These are phyloP conservation scores for Stenodera caucasica DNA, from an alignment of 2,888 invertebrate species.

Conservation along the genomic window DNA sequence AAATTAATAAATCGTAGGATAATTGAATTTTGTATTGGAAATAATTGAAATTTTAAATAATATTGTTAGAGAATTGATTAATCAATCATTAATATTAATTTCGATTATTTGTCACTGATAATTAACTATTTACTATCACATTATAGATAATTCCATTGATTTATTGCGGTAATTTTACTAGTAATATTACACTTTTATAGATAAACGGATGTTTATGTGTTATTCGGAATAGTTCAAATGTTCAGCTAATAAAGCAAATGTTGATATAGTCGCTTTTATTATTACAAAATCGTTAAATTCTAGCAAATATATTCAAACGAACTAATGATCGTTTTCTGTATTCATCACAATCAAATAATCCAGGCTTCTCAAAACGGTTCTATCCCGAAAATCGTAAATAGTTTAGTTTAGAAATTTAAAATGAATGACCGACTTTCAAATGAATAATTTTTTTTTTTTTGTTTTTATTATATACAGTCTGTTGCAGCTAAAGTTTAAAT, in stretches of 20 bases:
- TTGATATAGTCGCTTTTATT: neutral
- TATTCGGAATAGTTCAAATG: neutral
- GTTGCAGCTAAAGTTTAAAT: no score
- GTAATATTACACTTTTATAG: neutral
- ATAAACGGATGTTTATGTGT: neutral
- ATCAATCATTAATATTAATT: neutral
- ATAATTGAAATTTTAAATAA: no score
- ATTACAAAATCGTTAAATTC: neutral
- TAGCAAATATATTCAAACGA: neutral
- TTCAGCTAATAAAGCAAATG: neutral
- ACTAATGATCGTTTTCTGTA: neutral
- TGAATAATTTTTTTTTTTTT: no score
- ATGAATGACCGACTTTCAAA: no score
- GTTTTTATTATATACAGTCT: no score
- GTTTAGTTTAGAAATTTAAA: no score
- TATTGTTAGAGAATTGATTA: neutral
- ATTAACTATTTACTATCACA: slow-evolving; percentile 3
- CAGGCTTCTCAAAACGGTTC: no score
- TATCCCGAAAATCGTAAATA: no score
- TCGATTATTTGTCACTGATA: neutral
- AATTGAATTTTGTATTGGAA: neutral
- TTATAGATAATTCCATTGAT: slow-evolving; percentile 1
- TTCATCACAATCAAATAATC: no score
- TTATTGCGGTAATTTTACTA: neutral
- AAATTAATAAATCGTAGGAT: neutral